Conservation (phyloP, 2,113 vertebrate species). For the Ursus arctos region DNA sequence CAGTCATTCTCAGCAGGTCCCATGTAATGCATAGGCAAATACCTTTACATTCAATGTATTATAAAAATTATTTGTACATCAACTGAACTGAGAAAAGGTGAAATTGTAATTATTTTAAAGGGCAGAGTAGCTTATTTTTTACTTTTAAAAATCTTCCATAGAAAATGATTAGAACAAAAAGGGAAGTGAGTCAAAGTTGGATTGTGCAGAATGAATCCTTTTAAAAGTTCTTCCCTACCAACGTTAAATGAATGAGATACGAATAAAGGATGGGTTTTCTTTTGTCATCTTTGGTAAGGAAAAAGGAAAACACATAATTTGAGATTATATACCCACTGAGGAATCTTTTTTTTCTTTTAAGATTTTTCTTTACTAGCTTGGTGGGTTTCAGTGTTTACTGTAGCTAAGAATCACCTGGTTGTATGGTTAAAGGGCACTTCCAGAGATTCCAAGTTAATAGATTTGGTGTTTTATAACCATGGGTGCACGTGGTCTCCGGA, state of each 20-base stretch:
- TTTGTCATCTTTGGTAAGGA: background rate
- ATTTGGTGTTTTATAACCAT: accelerated
- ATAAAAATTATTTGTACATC: background rate
- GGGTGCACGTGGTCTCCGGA: accelerated
- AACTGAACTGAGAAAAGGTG: background rate
- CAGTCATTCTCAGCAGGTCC: background rate
- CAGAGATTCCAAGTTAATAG: background rate
- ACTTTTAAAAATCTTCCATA: background rate
- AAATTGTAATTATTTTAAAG: background rate
- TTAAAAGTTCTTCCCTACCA: background rate
- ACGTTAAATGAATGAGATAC: background rate
- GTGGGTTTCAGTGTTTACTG: background rate
- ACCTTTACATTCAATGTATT: accelerated
- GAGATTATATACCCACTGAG: background rate
- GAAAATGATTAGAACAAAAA: background rate
- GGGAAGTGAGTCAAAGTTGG: background rate
- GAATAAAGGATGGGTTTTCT: background rate
- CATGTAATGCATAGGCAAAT: background rate
- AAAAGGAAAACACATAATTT: background rate
- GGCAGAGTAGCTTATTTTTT: background rate
- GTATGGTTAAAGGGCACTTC: background rate
- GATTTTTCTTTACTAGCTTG: background rate
- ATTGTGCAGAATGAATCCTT: background rate
- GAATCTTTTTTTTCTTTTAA: background rate
- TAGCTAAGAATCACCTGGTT: background rate